Percentiles rank a stretch among this genome's conserved stretches.
phyloP scores from a whole-genome alignment of 2,888 invertebrate genomes.

The Lordiphosa fenestrarum region DNA sequence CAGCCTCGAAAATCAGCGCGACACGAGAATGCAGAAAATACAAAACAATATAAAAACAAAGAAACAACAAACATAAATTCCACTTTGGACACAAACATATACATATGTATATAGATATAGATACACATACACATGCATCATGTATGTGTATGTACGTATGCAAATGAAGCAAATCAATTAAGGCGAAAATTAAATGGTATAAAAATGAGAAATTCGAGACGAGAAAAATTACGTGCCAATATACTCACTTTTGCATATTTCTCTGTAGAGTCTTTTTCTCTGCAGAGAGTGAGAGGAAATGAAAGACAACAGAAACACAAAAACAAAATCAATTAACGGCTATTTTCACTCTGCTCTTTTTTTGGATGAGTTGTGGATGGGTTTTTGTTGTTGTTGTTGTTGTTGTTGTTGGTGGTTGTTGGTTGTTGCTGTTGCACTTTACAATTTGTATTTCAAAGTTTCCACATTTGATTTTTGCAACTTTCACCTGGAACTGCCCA shows the following conservation, averaged over 20 bases:
- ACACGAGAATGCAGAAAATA: neutral
- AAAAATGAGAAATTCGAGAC: constrained; percentile 20
- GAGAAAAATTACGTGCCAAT: constrained; percentile 4
- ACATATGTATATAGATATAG: constrained; percentile 6
- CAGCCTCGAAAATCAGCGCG: neutral
- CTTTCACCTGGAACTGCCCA: constrained; percentile 47
- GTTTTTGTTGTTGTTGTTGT: too few relatives aligned
- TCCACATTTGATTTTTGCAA: constrained; percentile 55
- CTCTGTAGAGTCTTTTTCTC: constrained; percentile 1
- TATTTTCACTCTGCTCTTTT: constrained; percentile 18
- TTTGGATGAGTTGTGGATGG: constrained; percentile 1
- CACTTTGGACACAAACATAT: neutral
- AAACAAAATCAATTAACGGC: constrained; percentile 27
- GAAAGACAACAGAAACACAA: constrained; percentile 8
- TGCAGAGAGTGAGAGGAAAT: too few relatives aligned
- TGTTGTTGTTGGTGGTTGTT: constrained; percentile 1
- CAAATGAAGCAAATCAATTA: constrained; percentile 26
- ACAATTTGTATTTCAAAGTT: constrained; percentile 29
- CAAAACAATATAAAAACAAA: neutral
- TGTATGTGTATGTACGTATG: constrained; percentile 12
- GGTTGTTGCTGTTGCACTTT: too few relatives aligned
- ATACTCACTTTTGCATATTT: constrained; percentile 39
- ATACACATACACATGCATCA: neutral
- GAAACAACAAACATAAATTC: neutral
- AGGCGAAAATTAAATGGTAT: constrained; percentile 24